Evolutionary conservation across 2,113 vertebrate species (phyloP).

Genomic region (Corythaeola cristata): DNA sequence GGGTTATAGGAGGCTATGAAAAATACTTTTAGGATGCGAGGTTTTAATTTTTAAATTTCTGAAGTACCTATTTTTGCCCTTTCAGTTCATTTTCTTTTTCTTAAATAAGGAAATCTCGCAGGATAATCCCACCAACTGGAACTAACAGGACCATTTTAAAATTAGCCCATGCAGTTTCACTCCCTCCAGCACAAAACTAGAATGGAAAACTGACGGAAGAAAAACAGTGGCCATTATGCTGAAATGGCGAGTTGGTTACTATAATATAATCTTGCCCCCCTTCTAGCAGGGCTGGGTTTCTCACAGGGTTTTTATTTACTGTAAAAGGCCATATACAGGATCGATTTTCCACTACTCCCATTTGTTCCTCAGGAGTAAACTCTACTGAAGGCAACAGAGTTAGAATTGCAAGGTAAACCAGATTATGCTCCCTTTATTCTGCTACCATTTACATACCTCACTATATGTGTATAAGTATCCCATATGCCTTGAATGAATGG

Average conservation of each 20-base stretch:
- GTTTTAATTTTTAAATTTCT: neutral
- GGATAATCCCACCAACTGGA: neutral
- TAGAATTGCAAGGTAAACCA: neutral
- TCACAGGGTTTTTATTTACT: neutral
- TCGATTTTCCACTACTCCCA: neutral
- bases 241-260: neutral
- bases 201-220: neutral
- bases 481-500: neutral
- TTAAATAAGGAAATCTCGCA: neutral
- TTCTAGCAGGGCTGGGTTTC: neutral
- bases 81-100: neutral
- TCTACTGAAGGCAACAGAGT: neutral
- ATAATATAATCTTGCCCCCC: neutral
- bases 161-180: neutral
- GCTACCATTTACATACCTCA: neutral
- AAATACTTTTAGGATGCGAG: neutral
- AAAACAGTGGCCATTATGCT: fast-evolving
- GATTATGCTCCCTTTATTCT: neutral
- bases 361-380: neutral
- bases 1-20: neutral
- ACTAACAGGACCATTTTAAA: neutral
- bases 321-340: neutral
- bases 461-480: neutral
- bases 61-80: neutral
- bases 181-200: neutral